These are phyloP conservation scores for Oxytorus armatus DNA, from an alignment of 2,888 invertebrate species.

Conservation along the genomic window DNA sequence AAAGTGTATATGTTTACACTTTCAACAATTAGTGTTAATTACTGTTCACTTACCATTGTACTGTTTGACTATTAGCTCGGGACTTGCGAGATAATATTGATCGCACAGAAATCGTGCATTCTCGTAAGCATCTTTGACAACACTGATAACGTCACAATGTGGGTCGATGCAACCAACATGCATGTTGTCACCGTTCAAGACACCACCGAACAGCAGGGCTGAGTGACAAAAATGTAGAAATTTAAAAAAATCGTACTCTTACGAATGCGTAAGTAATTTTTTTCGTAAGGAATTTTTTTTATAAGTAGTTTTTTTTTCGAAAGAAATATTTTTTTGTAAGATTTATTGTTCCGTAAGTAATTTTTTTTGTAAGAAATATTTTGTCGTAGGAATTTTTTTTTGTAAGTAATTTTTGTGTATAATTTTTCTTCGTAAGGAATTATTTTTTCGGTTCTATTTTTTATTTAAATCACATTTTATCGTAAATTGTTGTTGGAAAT, in stretches of 20 bases:
- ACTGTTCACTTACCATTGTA: slow-evolving; percentile 88
- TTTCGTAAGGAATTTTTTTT: no score
- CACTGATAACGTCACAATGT: slow-evolving; percentile 94
- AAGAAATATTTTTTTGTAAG: no score
- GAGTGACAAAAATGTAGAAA: slow-evolving; percentile 78
- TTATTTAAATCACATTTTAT: neutral
- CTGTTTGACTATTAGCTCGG: slow-evolving; percentile 93
- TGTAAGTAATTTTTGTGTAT: no score
- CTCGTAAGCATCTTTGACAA: slow-evolving; percentile 98
- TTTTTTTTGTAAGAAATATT: no score
- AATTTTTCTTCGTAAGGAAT: neutral
- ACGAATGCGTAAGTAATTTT: neutral
- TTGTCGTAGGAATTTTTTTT: no score
- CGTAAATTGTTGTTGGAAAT: neutral
- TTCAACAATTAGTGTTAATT: no score
- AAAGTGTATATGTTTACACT: no score
- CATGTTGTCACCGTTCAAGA: slow-evolving; percentile 87
- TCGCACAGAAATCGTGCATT: slow-evolving; percentile 99
- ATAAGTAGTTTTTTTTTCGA: no score
- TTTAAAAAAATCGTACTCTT: slow-evolving; percentile 36
- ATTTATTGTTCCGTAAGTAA: no score
- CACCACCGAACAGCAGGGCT: slow-evolving; percentile 94
- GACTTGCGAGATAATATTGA: slow-evolving; percentile 97
- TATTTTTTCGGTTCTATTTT: slow-evolving; percentile 20
- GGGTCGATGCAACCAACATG: slow-evolving; percentile 99